Evolutionary conservation across 2,113 vertebrate genomes (phyloP), one percentile per base, ranked within the genome.

Genomic region (Dasypus novemcinctus): DNA sequence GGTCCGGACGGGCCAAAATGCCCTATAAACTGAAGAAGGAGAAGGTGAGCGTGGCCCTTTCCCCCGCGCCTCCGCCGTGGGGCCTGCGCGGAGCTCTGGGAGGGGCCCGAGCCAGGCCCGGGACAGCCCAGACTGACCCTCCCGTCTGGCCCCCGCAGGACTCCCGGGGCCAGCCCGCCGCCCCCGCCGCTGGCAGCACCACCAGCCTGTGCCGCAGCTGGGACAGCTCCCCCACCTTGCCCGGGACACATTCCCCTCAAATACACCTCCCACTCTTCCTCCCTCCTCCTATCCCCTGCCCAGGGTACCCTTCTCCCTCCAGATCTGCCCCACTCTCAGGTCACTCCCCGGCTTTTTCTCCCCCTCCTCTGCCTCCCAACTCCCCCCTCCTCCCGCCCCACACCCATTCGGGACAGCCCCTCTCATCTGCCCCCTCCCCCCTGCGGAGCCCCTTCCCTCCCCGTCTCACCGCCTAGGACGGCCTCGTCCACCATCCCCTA

Each of bases 1-100:
- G 96, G 96, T 76, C 96, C 91, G 92, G 93, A 94, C 95, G 75
- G 96, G 96, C 97, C 95, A 97, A 97, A 96, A 98, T 98, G 98
- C 97, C 98, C 97, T 92, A 98, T 97, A 90, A 99, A 98, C 7
- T 99, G 98, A 97, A 99, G 96, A 97, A 89, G 91, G 98, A 98
- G 41, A 99, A 97, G 36, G 94, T 98, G 83, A 99, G 96, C 72
- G 83, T 59, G 38, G 82, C 71, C 89, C 61, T 21, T 76, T 75
- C 38, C 83, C 78, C 33, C 27, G 75, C 86, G 54, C 91, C 89
- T 89, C 78, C 69, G 87, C 14, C 81, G 81, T 20, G 94, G 81
- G 71, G 90, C 96, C 82, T 96, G 90, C 5, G 93, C 52, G 89
- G 98, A 98, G 87, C 97, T 96, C 90, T 98, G 98, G 97, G 74